Evolutionary conservation across 2,797 vertebrate species (phyloP).

Genomic region (Synanceia verrucosa): DNA sequence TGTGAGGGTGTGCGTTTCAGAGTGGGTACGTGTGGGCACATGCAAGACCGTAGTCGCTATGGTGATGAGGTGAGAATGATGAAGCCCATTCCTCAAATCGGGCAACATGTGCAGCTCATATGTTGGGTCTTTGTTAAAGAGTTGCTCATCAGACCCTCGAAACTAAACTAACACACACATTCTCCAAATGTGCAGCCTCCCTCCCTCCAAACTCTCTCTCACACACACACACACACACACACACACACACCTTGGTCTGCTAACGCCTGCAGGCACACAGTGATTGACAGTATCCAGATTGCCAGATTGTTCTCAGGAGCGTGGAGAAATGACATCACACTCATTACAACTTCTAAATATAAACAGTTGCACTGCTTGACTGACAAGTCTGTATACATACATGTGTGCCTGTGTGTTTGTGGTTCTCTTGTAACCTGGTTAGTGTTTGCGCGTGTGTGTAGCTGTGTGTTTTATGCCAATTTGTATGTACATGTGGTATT

Average conservation of each 20-base stretch:
- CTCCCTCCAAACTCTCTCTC: neutral
- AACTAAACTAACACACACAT: conserved; percentile 52
- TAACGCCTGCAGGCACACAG: conserved; percentile 60
- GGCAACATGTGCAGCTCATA: conserved; percentile 79
- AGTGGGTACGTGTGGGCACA: conserved; percentile 38
- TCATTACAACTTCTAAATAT: conserved; percentile 84
- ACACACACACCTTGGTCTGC: conserved; percentile 15
- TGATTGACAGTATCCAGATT: conserved; percentile 82
- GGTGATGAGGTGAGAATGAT: conserved; percentile 80
- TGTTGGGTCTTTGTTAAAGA: conserved; percentile 74
- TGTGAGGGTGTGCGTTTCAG: conserved; percentile 57
- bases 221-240: conserved; percentile 21
- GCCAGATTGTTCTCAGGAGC: conserved; percentile 80
- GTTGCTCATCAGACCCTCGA: conserved; percentile 63
- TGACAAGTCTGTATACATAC: conserved; percentile 76
- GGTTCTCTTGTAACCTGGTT: conserved; percentile 35
- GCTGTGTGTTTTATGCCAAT: conserved; percentile 19
- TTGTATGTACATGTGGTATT: neutral
- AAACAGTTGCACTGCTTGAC: conserved; percentile 73
- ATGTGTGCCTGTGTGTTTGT: conserved; percentile 33
- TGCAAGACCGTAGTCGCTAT: conserved; percentile 30
- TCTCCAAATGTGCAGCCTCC: conserved; percentile 14
- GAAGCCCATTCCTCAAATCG: conserved; percentile 70
- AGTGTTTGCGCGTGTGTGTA: conserved; percentile 8
- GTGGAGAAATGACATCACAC: conserved; percentile 79